Base-by-base conservation (phyloP, 2,888 invertebrate genomes). In the Euplagia quadripunctaria region DNA sequence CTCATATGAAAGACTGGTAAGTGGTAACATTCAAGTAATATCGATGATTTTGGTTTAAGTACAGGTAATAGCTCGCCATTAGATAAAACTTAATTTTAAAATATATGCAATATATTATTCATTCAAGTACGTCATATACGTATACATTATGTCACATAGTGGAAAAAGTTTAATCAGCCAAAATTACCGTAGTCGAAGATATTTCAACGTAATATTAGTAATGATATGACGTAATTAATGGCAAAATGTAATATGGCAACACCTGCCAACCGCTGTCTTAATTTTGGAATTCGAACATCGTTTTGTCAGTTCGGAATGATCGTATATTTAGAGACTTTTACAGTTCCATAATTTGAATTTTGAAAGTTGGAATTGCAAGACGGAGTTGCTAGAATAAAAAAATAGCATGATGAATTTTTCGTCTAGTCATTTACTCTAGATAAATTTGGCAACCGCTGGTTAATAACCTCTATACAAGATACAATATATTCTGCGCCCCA, bases 371-470 rank as follows among this genome's bases (percentile, higher is more conserved):
- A n/a, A 51, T 52, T 52, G n/a, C 0, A 14, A 52, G 17, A 52
- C 12, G 31, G 31, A 31, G 61, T 14, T 61, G n/a, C 42, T 5
- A 61, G 31, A 9, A 41, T 41, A 51, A 14, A 49, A 49, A 51
- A 51, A 20, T 49, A 46, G 63, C 63, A 14, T 0, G 52, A 52
- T 11, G 14, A 41, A n/a, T 43, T 64, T 9, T 43, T 64, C 11
- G 9, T 61, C 14, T 41, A 74, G 58, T 67, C 72, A 76, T 72
- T 61, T 31, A 61, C 14, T 55, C 31, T 58, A 72, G 72, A 72
- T 65, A 66, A 70, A 71, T 79, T 83, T 84, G 85, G 67, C 68
- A 84, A 84, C 79, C 85, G 42, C 83, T 84, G 85, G 69, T 74
- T 84, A 76, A 77, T 79, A 66, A 79, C 74, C 61, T 61, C 61